A percentile compares a stretch with the other conserved stretches of the same genome.
phyloP scores from a whole-genome alignment of 2,888 invertebrate genomes.

The Eupithecia inturbata region DNA sequence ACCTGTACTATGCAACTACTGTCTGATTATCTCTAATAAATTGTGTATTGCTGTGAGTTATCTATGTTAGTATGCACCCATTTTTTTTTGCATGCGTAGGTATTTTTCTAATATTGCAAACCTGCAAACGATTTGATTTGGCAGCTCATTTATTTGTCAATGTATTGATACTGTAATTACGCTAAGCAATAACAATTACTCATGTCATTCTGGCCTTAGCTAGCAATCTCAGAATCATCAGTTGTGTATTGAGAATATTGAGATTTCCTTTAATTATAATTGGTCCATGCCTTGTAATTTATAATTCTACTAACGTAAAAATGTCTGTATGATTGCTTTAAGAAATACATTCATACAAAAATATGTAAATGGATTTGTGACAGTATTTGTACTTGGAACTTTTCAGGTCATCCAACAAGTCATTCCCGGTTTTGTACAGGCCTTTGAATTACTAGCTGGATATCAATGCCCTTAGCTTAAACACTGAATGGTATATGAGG shows the following conservation, averaged over 20 bases:
- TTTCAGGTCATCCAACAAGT: neutral
- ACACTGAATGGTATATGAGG: neutral
- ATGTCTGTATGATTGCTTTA: neutral
- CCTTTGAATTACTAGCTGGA: too few relatives aligned
- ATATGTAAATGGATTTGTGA: neutral
- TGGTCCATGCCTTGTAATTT: neutral
- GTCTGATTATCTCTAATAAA: neutral
- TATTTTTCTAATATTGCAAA: neutral
- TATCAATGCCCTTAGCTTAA: neutral
- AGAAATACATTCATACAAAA: neutral
- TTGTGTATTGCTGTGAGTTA: neutral
- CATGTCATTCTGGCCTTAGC: neutral
- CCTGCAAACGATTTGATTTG: too few relatives aligned
- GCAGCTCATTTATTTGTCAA: neutral
- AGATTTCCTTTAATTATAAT: neutral
- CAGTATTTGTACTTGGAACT: too few relatives aligned
- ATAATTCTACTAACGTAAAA: neutral
- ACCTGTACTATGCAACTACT: neutral
- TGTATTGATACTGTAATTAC: neutral
- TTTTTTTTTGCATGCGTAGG: neutral
- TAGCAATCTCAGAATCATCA: neutral
- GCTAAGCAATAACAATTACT: neutral
- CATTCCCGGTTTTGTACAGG: neutral
- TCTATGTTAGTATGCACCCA: neutral
- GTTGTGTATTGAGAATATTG: neutral